Conservation (phyloP, 2,888 invertebrate species). For the Neoascia interrupta region DNA sequence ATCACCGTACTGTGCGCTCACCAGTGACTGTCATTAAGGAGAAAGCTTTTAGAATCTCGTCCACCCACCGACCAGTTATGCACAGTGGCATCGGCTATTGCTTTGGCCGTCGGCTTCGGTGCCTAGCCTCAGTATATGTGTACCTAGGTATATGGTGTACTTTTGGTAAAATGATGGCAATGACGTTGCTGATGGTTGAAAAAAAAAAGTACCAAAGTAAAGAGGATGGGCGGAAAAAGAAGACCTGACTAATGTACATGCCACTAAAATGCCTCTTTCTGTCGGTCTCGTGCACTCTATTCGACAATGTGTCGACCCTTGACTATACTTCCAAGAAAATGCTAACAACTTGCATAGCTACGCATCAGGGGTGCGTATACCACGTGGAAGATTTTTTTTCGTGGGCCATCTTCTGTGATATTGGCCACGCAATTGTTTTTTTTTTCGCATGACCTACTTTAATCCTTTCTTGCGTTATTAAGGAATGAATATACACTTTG, state of each 20-base stretch:
- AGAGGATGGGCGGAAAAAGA: too few relatives aligned
- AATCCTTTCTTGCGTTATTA: neutral
- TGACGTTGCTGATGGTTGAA: constrained; percentile 58
- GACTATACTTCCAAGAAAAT: constrained; percentile 20
- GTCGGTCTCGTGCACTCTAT: neutral
- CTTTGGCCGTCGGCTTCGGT: neutral
- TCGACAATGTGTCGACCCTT: constrained; percentile 27
- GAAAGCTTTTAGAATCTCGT: constrained; percentile 68
- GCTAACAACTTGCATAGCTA: too few relatives aligned
- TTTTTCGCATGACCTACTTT: constrained; percentile 13
- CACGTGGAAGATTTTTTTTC: constrained; percentile 37
- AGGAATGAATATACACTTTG: too few relatives aligned
- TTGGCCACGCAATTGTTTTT: constrained; percentile 12
- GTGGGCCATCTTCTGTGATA: constrained; percentile 5
- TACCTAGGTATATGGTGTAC: neutral
- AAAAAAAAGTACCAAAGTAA: too few relatives aligned
- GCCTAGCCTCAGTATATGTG: too few relatives aligned
- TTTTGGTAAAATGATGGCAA: constrained; percentile 47
- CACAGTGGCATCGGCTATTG: too few relatives aligned
- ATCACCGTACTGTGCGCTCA: constrained; percentile 59
- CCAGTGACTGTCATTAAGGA: constrained; percentile 66
- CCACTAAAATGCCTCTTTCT: constrained; percentile 40
- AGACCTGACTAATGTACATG: constrained; percentile 48
- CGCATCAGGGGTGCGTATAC: neutral
- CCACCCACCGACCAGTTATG: constrained; percentile 42